Conservation (phyloP, 2,888 invertebrate species). For the Willowsia nigromaculata region DNA sequence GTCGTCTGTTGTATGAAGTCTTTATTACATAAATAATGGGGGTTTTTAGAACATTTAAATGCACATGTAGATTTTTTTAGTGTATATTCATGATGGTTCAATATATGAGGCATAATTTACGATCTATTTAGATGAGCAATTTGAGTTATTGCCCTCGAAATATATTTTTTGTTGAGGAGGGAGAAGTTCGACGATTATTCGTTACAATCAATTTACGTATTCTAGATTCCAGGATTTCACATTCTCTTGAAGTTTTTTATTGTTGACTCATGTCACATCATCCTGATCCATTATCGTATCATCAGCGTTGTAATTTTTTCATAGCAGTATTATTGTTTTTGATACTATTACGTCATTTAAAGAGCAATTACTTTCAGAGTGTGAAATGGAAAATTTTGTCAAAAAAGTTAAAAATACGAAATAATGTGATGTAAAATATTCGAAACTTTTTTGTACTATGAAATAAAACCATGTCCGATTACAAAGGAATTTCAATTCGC, state of each 20-base stretch:
- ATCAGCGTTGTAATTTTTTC: not conserved
- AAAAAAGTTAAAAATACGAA: not conserved
- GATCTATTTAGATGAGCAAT: not conserved
- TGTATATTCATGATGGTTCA: not conserved
- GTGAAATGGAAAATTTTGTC: not conserved
- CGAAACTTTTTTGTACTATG: too few relatives aligned
- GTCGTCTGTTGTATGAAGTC: not conserved
- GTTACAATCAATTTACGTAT: too few relatives aligned
- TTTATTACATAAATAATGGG: not conserved
- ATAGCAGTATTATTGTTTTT: not conserved
- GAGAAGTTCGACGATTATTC: too few relatives aligned
- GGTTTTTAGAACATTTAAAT: not conserved
- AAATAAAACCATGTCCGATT: slow-evolving; percentile 28
- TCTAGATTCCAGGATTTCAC: not conserved
- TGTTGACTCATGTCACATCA: not conserved
- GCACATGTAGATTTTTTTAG: not conserved
- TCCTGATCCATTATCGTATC: not conserved
- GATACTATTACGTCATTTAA: not conserved
- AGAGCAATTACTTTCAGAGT: not conserved
- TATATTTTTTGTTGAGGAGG: not conserved
- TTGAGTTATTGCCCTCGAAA: not conserved
- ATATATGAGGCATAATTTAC: not conserved
- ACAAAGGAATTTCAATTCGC: not conserved
- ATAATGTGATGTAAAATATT: too few relatives aligned
- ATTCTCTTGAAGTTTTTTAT: not conserved